A percentile compares a stretch with the other conserved stretches of the same genome.
Conservation (phyloP, 2,113 vertebrate species). For the Alexandromys fortis region DNA sequence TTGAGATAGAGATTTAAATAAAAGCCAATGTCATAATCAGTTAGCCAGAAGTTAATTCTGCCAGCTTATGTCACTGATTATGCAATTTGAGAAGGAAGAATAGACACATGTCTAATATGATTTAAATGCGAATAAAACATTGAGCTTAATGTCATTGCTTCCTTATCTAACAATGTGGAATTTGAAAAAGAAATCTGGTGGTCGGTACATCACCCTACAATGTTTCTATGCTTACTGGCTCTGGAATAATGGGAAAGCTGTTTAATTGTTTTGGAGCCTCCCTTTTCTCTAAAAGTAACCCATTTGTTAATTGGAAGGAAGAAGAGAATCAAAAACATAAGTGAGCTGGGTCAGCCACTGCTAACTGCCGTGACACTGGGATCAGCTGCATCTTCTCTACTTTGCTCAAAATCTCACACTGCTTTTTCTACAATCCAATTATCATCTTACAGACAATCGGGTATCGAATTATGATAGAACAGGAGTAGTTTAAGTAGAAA, state of each 20-base stretch:
- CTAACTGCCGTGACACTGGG: neutral
- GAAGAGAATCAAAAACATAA: neutral
- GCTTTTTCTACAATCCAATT: neutral
- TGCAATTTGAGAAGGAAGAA: neutral
- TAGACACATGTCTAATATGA: neutral
- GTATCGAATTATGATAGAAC: neutral
- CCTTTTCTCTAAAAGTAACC: neutral
- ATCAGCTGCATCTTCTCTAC: neutral
- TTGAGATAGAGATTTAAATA: neutral
- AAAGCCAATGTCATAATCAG: neutral
- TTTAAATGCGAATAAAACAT: neutral
- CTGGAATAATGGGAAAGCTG: neutral
- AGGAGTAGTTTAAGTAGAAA: constrained; percentile 20
- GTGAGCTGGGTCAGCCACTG: neutral
- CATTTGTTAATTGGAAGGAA: neutral
- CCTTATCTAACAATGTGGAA: neutral
- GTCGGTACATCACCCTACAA: neutral
- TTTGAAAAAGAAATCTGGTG: neutral
- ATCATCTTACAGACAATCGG: neutral
- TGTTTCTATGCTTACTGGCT: neutral
- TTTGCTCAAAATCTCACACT: neutral
- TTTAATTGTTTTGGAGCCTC: neutral
- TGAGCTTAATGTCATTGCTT: neutral
- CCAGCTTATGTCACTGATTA: neutral
- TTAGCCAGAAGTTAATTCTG: constrained; percentile 30